Evolutionary conservation across 37 sponge, comb jelly and placozoan species (phyloP).

Genomic region (Ianthella basta): DNA sequence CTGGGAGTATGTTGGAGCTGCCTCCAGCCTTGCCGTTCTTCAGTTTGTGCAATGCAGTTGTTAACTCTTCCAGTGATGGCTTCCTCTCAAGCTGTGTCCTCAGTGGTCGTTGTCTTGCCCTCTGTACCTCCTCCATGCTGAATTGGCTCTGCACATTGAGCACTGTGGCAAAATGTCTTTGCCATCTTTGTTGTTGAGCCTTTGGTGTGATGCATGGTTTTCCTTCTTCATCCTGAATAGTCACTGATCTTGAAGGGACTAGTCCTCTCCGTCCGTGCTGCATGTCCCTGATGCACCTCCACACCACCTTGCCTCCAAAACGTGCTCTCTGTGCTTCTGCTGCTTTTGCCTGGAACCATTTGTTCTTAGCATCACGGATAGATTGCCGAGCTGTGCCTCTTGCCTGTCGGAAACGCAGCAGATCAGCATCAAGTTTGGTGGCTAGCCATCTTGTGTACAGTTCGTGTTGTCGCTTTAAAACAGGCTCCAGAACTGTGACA

Average conservation of each 20-base stretch:
- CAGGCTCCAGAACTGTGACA: background rate
- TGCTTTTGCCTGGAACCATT: constrained; percentile 35
- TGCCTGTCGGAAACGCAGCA: constrained; percentile 2
- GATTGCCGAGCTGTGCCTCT: constrained; percentile 16
- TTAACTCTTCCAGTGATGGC: constrained; percentile 15
- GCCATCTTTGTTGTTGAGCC: constrained; percentile 29
- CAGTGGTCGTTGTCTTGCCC: constrained; percentile 30
- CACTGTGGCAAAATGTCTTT: constrained; percentile 24
- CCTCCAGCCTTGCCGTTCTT: constrained; percentile 24
- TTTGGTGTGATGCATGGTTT: constrained; percentile 25
- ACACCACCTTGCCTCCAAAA: constrained; percentile 33
- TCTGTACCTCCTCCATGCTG: constrained; percentile 30
- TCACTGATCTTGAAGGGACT: constrained; percentile 16
- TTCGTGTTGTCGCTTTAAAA: background rate
- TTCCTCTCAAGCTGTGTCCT: background rate
- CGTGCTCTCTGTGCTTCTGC: constrained; percentile 34
- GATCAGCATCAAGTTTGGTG: constrained; percentile 12
- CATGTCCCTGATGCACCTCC: constrained; percentile 47
- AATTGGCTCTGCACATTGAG: constrained; percentile 23
- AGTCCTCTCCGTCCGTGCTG: constrained; percentile 47
- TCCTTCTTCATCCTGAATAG: constrained; percentile 29
- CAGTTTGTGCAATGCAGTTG: background rate
- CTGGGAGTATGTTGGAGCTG: constrained; percentile 31
- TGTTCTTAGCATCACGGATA: constrained; percentile 21
- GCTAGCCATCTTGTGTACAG: background rate